Base-by-base conservation (phyloP, 2,888 invertebrate genomes). In the Achlya flavicornis region DNA sequence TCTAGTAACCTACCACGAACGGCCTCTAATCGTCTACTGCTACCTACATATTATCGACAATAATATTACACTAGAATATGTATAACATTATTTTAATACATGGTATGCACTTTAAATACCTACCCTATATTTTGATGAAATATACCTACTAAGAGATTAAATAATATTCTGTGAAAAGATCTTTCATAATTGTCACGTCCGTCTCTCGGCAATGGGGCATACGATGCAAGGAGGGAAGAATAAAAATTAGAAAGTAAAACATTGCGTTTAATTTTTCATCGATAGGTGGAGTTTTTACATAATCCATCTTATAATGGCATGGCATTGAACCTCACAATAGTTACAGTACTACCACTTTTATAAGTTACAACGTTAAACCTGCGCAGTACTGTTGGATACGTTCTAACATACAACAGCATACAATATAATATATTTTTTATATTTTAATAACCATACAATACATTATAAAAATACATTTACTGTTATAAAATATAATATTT, bases 21-120 rank as follows among this genome's bases (percentile, higher is more conserved):
- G 26, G 26, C 16, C 41, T 41, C 19, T 60, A 41, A 41, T 16
- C 11, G 12, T 60, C 60, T 60, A 60, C 59, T 41, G 16, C 59
- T 59, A 59, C 59, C 59, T 59, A 59, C 59, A 41, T 35, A 58
- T 48, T 48, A 48, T 16, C 16, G 5, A 16, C 16, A n/a, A 16
- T 16, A 48, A n/a, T 46, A 11, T 11, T 16, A 48, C 3, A 48
- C 48, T 48, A 48, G 11, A 16, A 12, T 46, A 46, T 14, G 46
- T 46, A n/a, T 46, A 46, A n/a, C 46, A 14, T 46, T n/a, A n/a
- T 14, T 46, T 46, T 46, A 46, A 12, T 12, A 6, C 12, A 46
- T 46, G 46, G 14, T 46, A 46, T 46, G 46, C 46, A 46, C 10
- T 16, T 46, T 14, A 46, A n/a, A 46, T 46, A 6, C 6, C 48